Conservation (phyloP, 2,113 vertebrate species). For the Brachypteracias leptosomus region DNA sequence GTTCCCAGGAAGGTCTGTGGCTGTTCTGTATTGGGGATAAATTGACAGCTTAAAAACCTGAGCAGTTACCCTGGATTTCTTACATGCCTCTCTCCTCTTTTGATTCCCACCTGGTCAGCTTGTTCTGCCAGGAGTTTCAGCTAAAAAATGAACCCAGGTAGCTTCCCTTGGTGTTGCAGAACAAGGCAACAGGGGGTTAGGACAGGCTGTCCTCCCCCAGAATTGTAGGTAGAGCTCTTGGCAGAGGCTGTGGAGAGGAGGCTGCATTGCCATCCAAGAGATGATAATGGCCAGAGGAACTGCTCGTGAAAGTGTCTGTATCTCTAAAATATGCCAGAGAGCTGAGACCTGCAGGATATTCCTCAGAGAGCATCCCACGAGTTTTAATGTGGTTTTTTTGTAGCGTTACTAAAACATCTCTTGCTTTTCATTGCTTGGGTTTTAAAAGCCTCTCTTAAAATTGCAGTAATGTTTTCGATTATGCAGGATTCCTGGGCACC, state of each 20-base stretch:
- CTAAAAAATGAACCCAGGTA: not conserved
- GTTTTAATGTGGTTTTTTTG: not conserved
- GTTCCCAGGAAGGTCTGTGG: conserved; percentile 8
- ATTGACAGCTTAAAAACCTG: not conserved
- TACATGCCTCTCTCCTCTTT: not conserved
- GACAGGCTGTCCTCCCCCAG: not conserved
- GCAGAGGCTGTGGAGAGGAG: not conserved
- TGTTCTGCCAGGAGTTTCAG: not conserved
- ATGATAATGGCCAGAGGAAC: not conserved
- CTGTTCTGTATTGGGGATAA: not conserved
- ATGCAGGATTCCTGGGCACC: not conserved
- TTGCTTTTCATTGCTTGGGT: not conserved
- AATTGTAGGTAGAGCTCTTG: not conserved
- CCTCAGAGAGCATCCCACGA: not conserved
- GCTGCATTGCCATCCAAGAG: not conserved
- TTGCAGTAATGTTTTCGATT: not conserved
- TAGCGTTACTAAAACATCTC: not conserved
- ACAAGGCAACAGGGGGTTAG: not conserved
- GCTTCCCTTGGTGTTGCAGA: not conserved
- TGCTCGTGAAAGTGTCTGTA: not conserved
- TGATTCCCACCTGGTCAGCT: not conserved
- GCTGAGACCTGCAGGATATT: not conserved
- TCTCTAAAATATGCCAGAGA: not conserved
- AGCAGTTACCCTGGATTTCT: not conserved
- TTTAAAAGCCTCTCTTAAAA: conserved; percentile 37